Conservation (phyloP, 2,113 vertebrate species). For the Myocastor coypus region DNA sequence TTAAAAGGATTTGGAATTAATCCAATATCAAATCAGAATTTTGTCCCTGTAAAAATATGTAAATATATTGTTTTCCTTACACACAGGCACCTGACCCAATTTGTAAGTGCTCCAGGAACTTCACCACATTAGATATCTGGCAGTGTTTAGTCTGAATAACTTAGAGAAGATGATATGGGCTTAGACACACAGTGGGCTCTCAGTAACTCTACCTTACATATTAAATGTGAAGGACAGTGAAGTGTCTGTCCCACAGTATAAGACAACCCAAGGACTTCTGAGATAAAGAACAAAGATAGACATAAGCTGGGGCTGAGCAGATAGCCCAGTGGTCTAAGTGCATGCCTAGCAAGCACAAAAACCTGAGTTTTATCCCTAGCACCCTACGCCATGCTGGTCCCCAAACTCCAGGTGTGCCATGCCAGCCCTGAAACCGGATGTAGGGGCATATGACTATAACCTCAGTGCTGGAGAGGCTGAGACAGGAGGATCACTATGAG, state of each 20-base stretch:
- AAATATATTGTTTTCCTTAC: neutral
- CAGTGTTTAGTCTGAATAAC: neutral
- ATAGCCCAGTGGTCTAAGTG: too few species aligned
- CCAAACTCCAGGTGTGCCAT: too few species aligned
- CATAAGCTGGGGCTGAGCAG: too few species aligned
- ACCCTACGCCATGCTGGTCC: too few species aligned
- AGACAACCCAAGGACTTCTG: neutral
- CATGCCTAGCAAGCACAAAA: too few species aligned
- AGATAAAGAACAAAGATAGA: neutral
- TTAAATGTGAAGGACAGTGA: neutral
- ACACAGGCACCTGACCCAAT: neutral
- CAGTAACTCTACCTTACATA: neutral
- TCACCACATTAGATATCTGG: neutral
- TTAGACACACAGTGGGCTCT: neutral
- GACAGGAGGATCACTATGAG: too few species aligned
- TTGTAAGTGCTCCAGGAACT: neutral
- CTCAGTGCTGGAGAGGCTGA: too few species aligned
- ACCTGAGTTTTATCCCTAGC: too few species aligned
- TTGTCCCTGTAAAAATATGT: neutral
- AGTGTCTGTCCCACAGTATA: neutral
- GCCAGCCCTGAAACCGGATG: too few species aligned
- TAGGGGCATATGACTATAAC: too few species aligned
- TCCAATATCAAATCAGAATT: neutral
- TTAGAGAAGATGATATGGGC: neutral
- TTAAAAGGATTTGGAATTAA: neutral